Percentiles rank a stretch among this genome's conserved stretches.
These are phyloP conservation scores for Ceratoteleas bidentatus DNA, from an alignment of 1,140 invertebrate species.

Conservation along the genomic window DNA sequence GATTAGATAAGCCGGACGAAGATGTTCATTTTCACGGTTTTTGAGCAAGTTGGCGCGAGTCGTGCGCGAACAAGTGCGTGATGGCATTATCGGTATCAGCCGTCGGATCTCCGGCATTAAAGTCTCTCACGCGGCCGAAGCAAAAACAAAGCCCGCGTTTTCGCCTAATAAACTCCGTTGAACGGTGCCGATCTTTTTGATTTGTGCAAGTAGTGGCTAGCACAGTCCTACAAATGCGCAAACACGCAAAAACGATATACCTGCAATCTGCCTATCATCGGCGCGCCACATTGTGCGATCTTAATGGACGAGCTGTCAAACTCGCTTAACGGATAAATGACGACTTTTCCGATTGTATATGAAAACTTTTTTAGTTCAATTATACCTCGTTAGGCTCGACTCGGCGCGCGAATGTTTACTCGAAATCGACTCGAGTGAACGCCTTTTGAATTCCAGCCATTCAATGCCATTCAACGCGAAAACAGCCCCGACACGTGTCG, in stretches of 20 bases:
- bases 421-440: background rate
- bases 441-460: background rate
- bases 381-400: background rate
- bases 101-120: constrained; percentile 77
- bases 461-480: background rate
- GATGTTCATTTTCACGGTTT: constrained; percentile 62
- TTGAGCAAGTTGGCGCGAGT: constrained; percentile 52
- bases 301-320: constrained; percentile 42
- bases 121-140: constrained; percentile 44
- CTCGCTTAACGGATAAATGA: constrained; percentile 15
- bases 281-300: constrained; percentile 19
- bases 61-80: constrained; percentile 46
- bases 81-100: constrained; percentile 67
- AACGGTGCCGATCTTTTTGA: too few relatives aligned
- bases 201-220: background rate
- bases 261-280: constrained; percentile 34
- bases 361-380: background rate
- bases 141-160: constrained; percentile 11
- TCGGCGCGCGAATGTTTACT: too few relatives aligned
- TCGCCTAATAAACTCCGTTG: background rate
- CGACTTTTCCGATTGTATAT: background rate
- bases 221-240: background rate
- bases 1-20: constrained; percentile 54
- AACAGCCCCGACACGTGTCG: constrained; percentile 30
- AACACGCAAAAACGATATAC: constrained; percentile 16